Evolutionary conservation across 2,113 vertebrate species (phyloP), one percentile per base, ranked within the genome.

Genomic region (Mystacornis crossleyi): DNA sequence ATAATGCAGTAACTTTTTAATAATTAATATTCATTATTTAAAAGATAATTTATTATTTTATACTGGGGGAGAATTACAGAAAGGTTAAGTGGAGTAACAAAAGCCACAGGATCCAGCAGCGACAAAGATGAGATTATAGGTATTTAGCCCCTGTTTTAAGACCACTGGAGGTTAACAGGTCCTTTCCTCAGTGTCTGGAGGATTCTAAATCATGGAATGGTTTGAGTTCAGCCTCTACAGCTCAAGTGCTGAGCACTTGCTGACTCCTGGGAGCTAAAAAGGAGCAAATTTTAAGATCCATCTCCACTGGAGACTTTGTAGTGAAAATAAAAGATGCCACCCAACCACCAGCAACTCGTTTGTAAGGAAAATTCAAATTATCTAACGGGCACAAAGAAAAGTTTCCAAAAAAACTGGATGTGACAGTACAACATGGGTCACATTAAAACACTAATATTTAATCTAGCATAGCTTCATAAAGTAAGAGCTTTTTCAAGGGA

Each of bases 281-380:
- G 4, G 10, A 65, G 6, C 6, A 55, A 9, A 36, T 64, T 58
- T 71, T 48, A 85, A 87, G 17, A 17, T 4, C 55, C 0, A 28
- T 0, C 7, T 16, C 5, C 25, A 33, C 21, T 25, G 34, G 1
- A 71, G 18, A 13, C 25, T 71, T 50, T 31, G 28, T 6, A 43
- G 69, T 17, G 34, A 48, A 90, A 85, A 87, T 2, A 51, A 7
- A 80, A 80, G n/a, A 42, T 73, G 12, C 14, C 54, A 88, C 38
- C 18, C 66, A 86, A n/a, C 5, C 5, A 34, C 40, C 36, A 65
- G 28, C 33, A 62, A 7, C 66, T 55, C 2, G 0, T 38, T n/a
- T 18, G 14, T 8, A 45, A 67, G 50, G 8, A 57, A 88, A 71
- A 42, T 26, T 14, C 55, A 36, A 45, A 25, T 31, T 62, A 29